Conservation (phyloP, 2,888 invertebrate species). For the Argyra leucocephala region DNA sequence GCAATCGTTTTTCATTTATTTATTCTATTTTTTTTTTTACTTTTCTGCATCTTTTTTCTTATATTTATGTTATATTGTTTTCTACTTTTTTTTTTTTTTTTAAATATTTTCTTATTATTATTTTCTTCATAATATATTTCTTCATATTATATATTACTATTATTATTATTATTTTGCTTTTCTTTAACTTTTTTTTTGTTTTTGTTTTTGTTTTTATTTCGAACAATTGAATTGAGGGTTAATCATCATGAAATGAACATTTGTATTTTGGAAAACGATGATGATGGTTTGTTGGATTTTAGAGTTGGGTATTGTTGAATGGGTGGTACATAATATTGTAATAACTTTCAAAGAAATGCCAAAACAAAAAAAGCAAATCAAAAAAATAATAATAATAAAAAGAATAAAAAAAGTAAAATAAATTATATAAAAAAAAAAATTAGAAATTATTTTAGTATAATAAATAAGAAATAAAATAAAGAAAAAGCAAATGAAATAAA, state of each 20-base stretch:
- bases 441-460: neutral
- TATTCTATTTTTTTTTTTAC: neutral
- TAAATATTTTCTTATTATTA: too few relatives aligned
- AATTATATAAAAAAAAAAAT: neutral
- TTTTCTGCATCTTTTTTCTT: neutral
- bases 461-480: neutral
- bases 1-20: constrained; percentile 15
- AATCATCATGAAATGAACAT: neutral
- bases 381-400: too few relatives aligned
- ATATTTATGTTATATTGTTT: too few relatives aligned
- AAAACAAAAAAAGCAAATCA: too few relatives aligned
- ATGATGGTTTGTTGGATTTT: too few relatives aligned
- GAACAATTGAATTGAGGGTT: neutral
- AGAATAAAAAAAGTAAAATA: neutral
- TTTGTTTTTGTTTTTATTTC: neutral
- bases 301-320: too few relatives aligned
- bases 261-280: too few relatives aligned
- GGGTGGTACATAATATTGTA: too few relatives aligned
- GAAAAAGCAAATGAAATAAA: neutral
- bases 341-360: too few relatives aligned
- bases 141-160: neutral
- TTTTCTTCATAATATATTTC: neutral
- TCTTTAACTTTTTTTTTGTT: neutral
- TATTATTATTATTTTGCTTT: neutral
- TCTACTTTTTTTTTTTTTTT: too few relatives aligned